Evolutionary conservation across 2,797 vertebrate species (phyloP), one percentile per base, ranked within the genome.

Genomic region (Poecilia gillii): DNA sequence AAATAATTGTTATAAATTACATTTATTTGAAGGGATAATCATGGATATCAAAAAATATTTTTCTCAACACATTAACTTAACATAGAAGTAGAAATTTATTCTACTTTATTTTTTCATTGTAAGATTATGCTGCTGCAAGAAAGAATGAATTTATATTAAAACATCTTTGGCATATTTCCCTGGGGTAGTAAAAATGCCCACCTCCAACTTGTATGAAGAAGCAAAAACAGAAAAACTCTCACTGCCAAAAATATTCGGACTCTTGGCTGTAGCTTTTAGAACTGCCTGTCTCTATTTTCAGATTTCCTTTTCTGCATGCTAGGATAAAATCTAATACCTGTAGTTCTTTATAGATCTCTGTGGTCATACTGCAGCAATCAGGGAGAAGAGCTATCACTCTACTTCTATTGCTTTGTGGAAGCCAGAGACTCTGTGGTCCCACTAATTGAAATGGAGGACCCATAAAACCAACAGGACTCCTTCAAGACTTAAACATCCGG

Each of bases 251-350:
- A 20, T 62, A 46, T 20, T 62, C 36, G 0, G 49, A 51, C 59
- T 25, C 31, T 66, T 76, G 33, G 39, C 28, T 64, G 20, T 36
- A 23, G 18, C 62, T 51, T 68, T 55, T 39, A 49, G 20, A 39
- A 2, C 23, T 39, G 6, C 31, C 4, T 59, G 9, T 16, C 12
- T 23, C 72, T 31, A 14, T 33, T 36, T 73, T 20, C 13, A 39
- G 11, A 57, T 25, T 57, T 33, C 36, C 39, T 55, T 36, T 18
- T 1, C 79, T 64, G 74, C n/a, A 76, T n/a, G 74, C 33, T 11
- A 73, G 70, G 36, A 73, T 46, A 64, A 72, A 81, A 64, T 55
- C 9, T 16, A 66, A 55, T 43, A 57, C 80, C 53, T 41, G 20
- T 39, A 73, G 47, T n/a, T 14, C 49, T 72, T 53, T 71, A 41